phyloP scores from a whole-genome alignment of 2,888 invertebrate genomes.

The Rhagonycha fulva region DNA sequence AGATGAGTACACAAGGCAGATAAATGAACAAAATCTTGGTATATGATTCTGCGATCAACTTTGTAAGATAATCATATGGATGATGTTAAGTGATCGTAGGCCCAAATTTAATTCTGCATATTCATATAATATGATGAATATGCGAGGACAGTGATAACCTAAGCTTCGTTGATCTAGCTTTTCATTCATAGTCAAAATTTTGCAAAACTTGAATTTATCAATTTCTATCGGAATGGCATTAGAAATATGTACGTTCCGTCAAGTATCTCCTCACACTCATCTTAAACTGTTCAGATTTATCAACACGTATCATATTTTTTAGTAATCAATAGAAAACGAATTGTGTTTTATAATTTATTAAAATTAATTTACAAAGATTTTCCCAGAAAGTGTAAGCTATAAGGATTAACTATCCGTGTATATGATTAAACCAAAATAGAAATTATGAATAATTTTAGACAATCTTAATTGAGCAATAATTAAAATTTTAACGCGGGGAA shows the following conservation, averaged over 20 bases:
- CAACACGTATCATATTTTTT: background rate
- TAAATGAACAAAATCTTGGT: background rate
- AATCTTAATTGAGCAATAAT: background rate
- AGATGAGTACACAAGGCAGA: background rate
- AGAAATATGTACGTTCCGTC: too few species aligned
- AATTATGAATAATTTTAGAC: background rate
- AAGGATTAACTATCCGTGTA: background rate
- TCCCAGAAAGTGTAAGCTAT: background rate
- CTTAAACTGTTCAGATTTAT: background rate
- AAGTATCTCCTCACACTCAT: background rate
- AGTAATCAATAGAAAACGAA: background rate
- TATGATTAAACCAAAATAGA: background rate
- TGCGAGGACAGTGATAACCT: background rate
- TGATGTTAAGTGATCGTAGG: background rate
- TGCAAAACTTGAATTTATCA: too few species aligned
- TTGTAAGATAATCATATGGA: background rate
- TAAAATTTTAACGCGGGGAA: background rate
- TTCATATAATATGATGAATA: too few species aligned
- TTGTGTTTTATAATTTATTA: background rate
- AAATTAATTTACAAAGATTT: background rate
- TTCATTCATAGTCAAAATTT: too few species aligned
- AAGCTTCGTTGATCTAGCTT: background rate
- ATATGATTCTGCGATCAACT: background rate
- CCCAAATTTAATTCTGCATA: background rate
- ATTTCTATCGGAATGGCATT: too few species aligned